phyloP scores from a whole-genome alignment of 2,113 vertebrate species.

The Nicator chloris region DNA sequence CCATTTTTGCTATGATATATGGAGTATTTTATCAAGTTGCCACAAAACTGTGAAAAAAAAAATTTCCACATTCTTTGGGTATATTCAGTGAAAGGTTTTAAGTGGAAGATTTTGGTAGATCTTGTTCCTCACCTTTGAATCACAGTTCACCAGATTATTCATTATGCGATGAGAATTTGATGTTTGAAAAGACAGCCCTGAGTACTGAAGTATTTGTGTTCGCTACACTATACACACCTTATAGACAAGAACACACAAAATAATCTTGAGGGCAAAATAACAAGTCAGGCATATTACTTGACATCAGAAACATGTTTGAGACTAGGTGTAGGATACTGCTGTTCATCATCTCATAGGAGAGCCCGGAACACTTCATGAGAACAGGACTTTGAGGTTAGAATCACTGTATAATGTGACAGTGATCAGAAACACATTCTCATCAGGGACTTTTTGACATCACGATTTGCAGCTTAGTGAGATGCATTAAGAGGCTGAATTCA shows the following conservation, averaged over 20 bases:
- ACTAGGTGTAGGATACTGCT: background rate
- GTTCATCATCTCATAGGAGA: background rate
- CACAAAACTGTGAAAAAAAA: background rate
- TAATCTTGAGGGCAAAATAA: background rate
- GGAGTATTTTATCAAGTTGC: background rate
- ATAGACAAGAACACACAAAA: background rate
- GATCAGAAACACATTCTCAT: background rate
- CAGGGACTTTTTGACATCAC: background rate
- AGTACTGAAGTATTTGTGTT: background rate
- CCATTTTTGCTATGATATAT: background rate
- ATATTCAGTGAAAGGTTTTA: background rate
- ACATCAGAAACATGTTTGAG: background rate
- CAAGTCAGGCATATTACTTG: background rate
- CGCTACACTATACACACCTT: background rate
- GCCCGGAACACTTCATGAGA: background rate
- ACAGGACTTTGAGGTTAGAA: background rate
- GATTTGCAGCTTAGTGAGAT: background rate
- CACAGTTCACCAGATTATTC: background rate
- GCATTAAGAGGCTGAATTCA: background rate
- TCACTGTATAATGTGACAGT: background rate
- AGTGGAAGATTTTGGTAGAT: background rate
- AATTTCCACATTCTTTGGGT: background rate
- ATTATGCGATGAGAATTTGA: background rate
- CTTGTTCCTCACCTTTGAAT: background rate
- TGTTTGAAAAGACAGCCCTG: background rate